Percentiles rank a stretch among this genome's conserved stretches.
Evolutionary conservation across 2,797 vertebrate species (phyloP).

Genomic region (Manis javanica): DNA sequence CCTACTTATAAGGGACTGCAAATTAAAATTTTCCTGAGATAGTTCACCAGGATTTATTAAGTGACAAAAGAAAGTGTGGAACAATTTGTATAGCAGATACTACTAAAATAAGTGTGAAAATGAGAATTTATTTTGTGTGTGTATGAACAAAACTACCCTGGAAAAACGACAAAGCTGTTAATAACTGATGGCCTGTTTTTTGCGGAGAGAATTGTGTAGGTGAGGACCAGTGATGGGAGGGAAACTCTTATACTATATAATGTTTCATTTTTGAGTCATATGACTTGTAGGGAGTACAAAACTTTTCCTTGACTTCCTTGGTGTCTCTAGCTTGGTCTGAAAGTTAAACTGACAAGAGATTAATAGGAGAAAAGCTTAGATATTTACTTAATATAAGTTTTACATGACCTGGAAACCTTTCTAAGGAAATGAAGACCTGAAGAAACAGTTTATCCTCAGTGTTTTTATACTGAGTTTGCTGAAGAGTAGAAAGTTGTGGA

Average conservation of each 20-base stretch:
- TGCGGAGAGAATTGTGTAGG: neutral
- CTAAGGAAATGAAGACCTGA: neutral
- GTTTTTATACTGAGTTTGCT: neutral
- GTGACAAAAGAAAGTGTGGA: neutral
- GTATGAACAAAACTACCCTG: neutral
- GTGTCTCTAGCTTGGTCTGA: neutral
- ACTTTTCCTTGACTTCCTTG: neutral
- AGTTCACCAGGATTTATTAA: neutral
- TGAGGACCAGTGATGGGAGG: neutral
- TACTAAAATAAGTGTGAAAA: neutral
- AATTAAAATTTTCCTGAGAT: neutral
- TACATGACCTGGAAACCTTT: neutral
- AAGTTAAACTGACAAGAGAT: neutral
- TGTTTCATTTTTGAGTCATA: slow-evolving; percentile 11
- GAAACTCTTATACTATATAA: neutral
- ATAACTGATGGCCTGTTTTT: neutral
- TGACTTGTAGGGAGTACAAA: neutral
- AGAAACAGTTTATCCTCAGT: neutral
- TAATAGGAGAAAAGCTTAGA: neutral
- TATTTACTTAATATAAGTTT: neutral
- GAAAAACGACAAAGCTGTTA: neutral
- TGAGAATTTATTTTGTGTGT: neutral
- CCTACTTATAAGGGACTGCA: neutral
- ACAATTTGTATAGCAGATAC: neutral
- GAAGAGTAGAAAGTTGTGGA: neutral